phyloP scores from a whole-genome alignment of 1,140 invertebrate species.

The Matsumurasca onukii region DNA sequence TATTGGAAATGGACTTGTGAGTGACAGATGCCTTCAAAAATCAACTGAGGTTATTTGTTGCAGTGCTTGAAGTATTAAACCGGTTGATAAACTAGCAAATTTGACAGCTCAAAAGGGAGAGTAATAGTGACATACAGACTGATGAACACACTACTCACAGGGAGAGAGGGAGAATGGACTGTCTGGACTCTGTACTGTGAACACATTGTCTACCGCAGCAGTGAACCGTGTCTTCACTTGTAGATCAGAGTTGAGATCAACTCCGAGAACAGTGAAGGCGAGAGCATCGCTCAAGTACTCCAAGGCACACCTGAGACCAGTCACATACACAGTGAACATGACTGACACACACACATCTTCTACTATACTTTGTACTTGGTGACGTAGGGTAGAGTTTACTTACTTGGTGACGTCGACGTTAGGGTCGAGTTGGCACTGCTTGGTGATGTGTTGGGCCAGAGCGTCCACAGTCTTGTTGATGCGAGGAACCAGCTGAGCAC shows the following conservation, averaged over 20 bases:
- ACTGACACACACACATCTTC: no score
- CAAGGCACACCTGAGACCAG: constrained; percentile 19
- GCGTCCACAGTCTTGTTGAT: constrained; percentile 7
- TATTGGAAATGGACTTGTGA: no score
- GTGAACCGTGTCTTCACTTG: constrained; percentile 23
- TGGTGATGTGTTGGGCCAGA: constrained; percentile 7
- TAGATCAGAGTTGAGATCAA: constrained; percentile 27
- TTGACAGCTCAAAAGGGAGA: no score
- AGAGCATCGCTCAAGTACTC: constrained; percentile 27
- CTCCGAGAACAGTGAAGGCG: constrained; percentile 26
- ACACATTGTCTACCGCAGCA: constrained; percentile 4
- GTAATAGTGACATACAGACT: no score
- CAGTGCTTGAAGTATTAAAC: no score
- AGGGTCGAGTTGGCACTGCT: constrained; percentile 1
- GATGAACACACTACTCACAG: constrained; percentile 33
- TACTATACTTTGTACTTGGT: no score
- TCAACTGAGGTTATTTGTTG: no score
- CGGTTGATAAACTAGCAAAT: no score
- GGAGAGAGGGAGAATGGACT: constrained; percentile 24
- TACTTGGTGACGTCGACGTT: constrained; percentile 22
- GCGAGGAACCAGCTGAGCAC: constrained; percentile 22
- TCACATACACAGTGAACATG: no score
- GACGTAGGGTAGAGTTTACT: no score
- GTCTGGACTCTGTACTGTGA: constrained; percentile 15
- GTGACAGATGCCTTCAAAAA: no score